Evolutionary conservation across 2,797 vertebrate genomes (phyloP), one percentile per base, ranked within the genome.

Genomic region (Artibeus jamaicensis): DNA sequence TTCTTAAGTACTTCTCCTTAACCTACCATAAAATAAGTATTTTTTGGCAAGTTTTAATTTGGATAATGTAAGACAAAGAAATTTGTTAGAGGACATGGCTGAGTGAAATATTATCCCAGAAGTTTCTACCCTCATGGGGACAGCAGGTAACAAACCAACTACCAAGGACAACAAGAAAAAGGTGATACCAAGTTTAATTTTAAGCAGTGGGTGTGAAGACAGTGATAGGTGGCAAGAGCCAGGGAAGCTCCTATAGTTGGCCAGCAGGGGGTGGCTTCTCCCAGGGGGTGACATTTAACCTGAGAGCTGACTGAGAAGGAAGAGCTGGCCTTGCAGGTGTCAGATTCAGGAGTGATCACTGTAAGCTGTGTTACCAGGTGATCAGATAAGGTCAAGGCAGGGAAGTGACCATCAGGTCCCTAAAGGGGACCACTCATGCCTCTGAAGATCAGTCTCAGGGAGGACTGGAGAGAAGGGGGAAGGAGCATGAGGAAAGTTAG

Each of bases 121-220:
- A 21, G 9, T 18, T 48, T n/a, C 21, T 0, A 4, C 34, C 9
- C 19, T 46, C 16, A 32, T 3, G 46, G 44, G 22, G 14, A 39
- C 26, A 37, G 16, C 29, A 15, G 21, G 9, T 42, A 29, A 68
- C 3, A 18, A 53, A 10, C 10, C n/a, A 73, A 1, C 11, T 6
- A 0, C n/a, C n/a, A 26, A n/a, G 16, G 18, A 65, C 37, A 37
- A 2, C 0, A 0, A 2, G 24, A 10, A 18, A 8, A 12, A 71
- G 6, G 0, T 2, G 15, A 11, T 19, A 71, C 21, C 0, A 4
- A 44, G 39, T 5, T 3, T 5, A 4, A 44, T 34, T 5, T 3
- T 5, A 15, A 19, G 15, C 6, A 0, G 6, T 14, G 48, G 19
- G 0, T 26, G 21, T 12, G 18, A 34, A 15, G 2, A 18, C 19